Percentiles rank a stretch among this genome's conserved stretches.
Conservation (phyloP, 2,888 invertebrate species). For the Baronia brevicornis region DNA sequence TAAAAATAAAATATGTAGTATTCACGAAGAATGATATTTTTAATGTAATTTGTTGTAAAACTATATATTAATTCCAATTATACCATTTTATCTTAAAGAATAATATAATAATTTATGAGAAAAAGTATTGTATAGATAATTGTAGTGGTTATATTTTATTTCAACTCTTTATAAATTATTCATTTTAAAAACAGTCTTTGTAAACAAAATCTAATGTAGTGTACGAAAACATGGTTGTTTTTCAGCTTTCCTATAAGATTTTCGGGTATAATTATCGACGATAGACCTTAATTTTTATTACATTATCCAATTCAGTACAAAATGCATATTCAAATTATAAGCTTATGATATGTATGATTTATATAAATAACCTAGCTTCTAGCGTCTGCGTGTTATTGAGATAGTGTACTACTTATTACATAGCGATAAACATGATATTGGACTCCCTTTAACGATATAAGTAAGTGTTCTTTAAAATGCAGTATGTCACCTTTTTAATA, state of each 20-base stretch:
- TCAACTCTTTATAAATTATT: not conserved
- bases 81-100: too few relatives aligned
- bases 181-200: conserved; percentile 16
- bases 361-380: conserved; percentile 52
- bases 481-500: conserved; percentile 22
- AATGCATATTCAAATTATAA: conserved; percentile 29
- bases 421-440: conserved; percentile 57
- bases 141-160: too few relatives aligned
- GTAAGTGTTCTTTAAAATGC: conserved; percentile 47
- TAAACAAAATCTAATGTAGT: conserved; percentile 36
- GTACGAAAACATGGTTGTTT: conserved; percentile 72
- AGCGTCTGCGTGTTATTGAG: conserved; percentile 53
- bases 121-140: too few relatives aligned
- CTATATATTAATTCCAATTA: too few relatives aligned
- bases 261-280: conserved; percentile 40
- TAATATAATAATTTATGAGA: too few relatives aligned
- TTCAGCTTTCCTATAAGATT: conserved; percentile 64
- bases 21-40: too few relatives aligned
- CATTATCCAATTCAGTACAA: conserved; percentile 31
- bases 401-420: conserved; percentile 49
- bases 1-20: too few relatives aligned
- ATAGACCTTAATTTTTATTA: conserved; percentile 31
- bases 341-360: conserved; percentile 30
- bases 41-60: too few relatives aligned
- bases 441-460: conserved; percentile 52